Conservation (phyloP, 1,140 invertebrate species). For the Chrysomallon squamiferum region DNA sequence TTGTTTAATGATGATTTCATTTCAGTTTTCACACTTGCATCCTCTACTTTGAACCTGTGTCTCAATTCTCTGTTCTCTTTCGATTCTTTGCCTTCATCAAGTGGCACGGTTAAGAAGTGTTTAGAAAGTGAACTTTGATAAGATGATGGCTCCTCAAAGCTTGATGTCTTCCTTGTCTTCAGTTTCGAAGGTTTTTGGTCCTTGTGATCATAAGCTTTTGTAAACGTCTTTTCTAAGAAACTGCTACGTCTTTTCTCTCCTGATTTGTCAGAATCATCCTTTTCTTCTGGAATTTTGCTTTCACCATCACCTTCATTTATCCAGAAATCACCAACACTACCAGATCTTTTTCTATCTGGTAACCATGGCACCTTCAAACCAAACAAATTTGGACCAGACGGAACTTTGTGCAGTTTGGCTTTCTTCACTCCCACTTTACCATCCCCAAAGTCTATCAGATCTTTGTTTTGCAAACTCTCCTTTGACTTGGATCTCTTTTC, state of each 20-base stretch:
- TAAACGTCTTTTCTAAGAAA: constrained; percentile 28
- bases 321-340: constrained; percentile 51
- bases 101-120: constrained; percentile 22
- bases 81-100: constrained; percentile 17
- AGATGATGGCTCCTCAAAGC: constrained; percentile 24
- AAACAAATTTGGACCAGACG: constrained; percentile 56
- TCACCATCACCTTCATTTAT: constrained; percentile 7
- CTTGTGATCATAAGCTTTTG: constrained; percentile 32
- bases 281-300: constrained; percentile 22
- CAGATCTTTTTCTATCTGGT: constrained; percentile 50
- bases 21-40: constrained; percentile 1
- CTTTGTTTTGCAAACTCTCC: constrained; percentile 41
- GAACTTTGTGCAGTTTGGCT: constrained; percentile 47
- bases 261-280: constrained; percentile 10
- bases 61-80: background rate
- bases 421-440: constrained; percentile 29
- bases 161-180: constrained; percentile 15
- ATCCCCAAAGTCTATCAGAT: constrained; percentile 25
- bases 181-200: constrained; percentile 18
- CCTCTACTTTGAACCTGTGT: constrained; percentile 10
- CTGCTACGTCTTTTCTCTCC: constrained; percentile 31
- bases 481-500: constrained; percentile 48
- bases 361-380: constrained; percentile 45
- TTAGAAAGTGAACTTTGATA: constrained; percentile 10
- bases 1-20: background rate